A percentile compares a stretch with the other conserved stretches of the same genome.
Conservation (phyloP, 2,113 vertebrate genomes). For the Catagonus wagneri region DNA sequence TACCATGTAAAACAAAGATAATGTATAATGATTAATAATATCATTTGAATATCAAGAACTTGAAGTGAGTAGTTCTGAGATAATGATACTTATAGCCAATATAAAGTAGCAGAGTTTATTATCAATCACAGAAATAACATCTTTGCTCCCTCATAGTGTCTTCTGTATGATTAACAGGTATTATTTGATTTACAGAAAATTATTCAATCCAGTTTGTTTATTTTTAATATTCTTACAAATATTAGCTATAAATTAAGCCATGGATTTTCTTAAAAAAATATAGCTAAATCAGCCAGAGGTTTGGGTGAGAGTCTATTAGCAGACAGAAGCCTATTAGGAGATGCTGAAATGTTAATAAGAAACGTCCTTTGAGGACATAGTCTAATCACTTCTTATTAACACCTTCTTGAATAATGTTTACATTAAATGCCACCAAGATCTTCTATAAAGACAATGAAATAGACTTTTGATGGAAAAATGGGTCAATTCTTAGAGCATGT, state of each 20-base stretch:
- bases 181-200: neutral
- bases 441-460: neutral
- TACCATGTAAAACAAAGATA: neutral
- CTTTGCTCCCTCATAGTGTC: neutral
- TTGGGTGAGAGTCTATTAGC: neutral
- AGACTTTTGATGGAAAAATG: neutral
- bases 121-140: neutral
- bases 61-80: neutral
- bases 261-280: neutral
- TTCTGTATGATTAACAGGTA: neutral
- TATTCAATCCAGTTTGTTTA: neutral
- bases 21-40: neutral
- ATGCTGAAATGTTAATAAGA: neutral
- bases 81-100: neutral
- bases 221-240: neutral
- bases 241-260: neutral
- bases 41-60: neutral
- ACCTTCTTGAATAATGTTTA: neutral
- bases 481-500: neutral
- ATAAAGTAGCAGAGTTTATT: neutral
- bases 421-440: neutral
- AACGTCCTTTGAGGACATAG: neutral
- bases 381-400: neutral
- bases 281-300: neutral
- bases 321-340: neutral